Percentiles rank a stretch among this genome's conserved stretches.
Conservation (phyloP, 2,113 vertebrate genomes). For the Parus major region DNA sequence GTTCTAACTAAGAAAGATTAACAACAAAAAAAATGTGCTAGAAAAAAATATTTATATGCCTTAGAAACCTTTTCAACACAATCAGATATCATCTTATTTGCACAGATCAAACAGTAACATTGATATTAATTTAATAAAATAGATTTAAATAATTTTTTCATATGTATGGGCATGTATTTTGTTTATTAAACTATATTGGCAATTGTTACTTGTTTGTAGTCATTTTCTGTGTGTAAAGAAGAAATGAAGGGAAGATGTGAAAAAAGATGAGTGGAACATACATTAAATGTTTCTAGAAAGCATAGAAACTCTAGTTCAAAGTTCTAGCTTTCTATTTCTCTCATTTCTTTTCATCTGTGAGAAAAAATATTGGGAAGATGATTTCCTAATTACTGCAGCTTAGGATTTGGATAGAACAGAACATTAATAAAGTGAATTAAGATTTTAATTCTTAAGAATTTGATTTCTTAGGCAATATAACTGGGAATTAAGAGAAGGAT, state of each 20-base stretch:
- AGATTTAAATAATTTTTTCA: neutral
- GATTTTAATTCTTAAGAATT: neutral
- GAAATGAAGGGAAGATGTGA: neutral
- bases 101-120: neutral
- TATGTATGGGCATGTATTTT: neutral
- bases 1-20: conserved; percentile 14
- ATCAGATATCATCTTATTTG: neutral
- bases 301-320: neutral
- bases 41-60: conserved; percentile 16
- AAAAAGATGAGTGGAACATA: neutral
- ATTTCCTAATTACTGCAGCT: neutral
- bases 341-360: neutral
- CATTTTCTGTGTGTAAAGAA: neutral
- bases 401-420: neutral
- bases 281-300: neutral
- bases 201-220: neutral
- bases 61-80: neutral
- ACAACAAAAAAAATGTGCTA: conserved; percentile 27
- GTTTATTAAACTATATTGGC: neutral
- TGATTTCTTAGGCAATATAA: neutral
- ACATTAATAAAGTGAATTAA: neutral
- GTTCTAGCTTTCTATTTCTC: neutral
- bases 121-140: neutral
- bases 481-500: neutral
- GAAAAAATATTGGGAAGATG: neutral